phyloP scores from a whole-genome alignment of 2,888 invertebrate genomes.

The Euzetes globulus region DNA sequence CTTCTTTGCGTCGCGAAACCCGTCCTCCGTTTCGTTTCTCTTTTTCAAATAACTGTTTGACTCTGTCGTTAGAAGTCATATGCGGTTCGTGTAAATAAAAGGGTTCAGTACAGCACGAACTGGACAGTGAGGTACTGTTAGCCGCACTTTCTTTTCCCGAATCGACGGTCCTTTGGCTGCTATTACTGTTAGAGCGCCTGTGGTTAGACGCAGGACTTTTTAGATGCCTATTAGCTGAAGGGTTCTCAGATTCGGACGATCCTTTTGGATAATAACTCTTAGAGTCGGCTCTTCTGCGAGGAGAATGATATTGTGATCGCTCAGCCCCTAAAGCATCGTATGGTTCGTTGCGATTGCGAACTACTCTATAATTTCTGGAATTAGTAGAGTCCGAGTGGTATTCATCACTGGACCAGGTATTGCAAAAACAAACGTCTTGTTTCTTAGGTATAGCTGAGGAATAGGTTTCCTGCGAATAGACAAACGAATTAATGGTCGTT shows the following conservation, averaged over 20 bases:
- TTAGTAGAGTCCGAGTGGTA: slow-evolving; percentile 3
- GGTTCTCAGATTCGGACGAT: slow-evolving; percentile 43
- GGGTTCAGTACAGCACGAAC: slow-evolving; percentile 45
- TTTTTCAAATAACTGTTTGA: slow-evolving; percentile 67
- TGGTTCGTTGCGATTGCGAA: slow-evolving; percentile 1
- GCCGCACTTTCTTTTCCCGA: slow-evolving; percentile 21
- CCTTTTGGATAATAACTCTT: slow-evolving; percentile 31
- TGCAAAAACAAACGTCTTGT: slow-evolving; percentile 4
- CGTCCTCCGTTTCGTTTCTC: slow-evolving; percentile 7
- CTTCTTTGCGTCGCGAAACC: background rate
- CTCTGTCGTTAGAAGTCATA: slow-evolving; percentile 71
- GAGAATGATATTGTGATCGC: background rate
- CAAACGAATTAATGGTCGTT: background rate
- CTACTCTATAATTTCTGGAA: background rate
- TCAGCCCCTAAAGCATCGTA: background rate
- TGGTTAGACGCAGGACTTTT: slow-evolving; percentile 49
- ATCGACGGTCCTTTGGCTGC: slow-evolving; percentile 27
- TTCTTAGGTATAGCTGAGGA: background rate
- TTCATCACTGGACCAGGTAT: slow-evolving; percentile 20
- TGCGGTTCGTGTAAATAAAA: slow-evolving; percentile 79
- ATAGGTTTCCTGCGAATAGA: background rate
- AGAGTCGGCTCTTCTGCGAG: slow-evolving; percentile 5
- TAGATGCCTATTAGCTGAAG: slow-evolving; percentile 50
- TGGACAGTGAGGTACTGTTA: slow-evolving; percentile 27
- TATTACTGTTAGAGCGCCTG: slow-evolving; percentile 4